phyloP scores from a whole-genome alignment of 1,140 invertebrate genomes.

The Triops longicaudatus region DNA sequence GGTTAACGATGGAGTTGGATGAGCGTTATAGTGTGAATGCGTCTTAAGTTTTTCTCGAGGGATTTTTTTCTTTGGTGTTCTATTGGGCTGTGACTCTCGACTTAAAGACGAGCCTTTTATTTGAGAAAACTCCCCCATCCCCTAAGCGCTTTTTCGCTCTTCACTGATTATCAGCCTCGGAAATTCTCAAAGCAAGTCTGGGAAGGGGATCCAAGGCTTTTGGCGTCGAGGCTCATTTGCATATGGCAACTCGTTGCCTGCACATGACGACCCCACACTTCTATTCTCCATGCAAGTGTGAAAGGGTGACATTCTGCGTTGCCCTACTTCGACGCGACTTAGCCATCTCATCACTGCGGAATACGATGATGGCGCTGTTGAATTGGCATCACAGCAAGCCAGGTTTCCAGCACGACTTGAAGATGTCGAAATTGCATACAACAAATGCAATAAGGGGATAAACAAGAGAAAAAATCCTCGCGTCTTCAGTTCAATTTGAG shows the following conservation, averaged over 20 bases:
- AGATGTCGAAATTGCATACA: too few species aligned
- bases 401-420: too few species aligned
- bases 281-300: not conserved
- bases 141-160: not conserved
- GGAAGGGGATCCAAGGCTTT: not conserved
- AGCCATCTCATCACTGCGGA: not conserved
- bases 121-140: not conserved
- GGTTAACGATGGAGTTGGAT: too few species aligned
- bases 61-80: not conserved
- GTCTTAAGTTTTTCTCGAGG: not conserved
- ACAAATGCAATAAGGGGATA: too few species aligned
- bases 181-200: slow-evolving; percentile 12
- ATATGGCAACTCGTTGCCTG: slow-evolving; percentile 6
- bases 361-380: not conserved
- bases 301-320: slow-evolving; percentile 1
- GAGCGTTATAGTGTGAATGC: not conserved
- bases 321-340: not conserved
- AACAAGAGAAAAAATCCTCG: too few species aligned
- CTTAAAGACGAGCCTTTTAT: not conserved
- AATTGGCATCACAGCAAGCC: too few species aligned
- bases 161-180: slow-evolving; percentile 2
- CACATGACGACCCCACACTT: slow-evolving; percentile 5
- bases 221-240: not conserved
- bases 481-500: too few species aligned
- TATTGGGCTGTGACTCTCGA: not conserved